Base-by-base conservation (phyloP, 2,888 invertebrate genomes). In the Xestia c-nigrum region DNA sequence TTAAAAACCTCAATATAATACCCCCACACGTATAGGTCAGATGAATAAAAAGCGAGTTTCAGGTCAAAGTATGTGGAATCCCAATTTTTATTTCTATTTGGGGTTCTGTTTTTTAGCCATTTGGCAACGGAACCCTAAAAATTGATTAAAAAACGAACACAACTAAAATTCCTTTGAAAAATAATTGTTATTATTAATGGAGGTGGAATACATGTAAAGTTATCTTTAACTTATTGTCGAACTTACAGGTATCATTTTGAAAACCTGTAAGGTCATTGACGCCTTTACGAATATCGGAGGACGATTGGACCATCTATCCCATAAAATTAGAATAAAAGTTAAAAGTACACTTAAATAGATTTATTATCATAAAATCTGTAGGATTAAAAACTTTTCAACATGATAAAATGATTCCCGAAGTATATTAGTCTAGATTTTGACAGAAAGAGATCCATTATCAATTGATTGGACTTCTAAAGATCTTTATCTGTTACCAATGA, bases 281-380 rank as follows among this genome's bases (percentile, higher is more conserved):
- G 1, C 19, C 6, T 65, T 12, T n/a, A 74, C 12, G 46, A n/a
- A 40, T 21, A 21, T 40, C 21, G 9, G 3, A 40, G 63, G 16
- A 71, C 69, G 61, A 38, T 21, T 21, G 14, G 10, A 76, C 80
- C 59, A 3, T 40, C 7, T 6, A 46, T 46, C 21, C 50, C 24
- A 80, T 71, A 55, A 65, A 83, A 74, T 69, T 38, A 64, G 5
- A 61, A 65, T 63, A 52, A 65, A 83, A 78, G 74, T 74, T 46
- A 76, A 83, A 85, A 85, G 68, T 75, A 71, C 63, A 75, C 19
- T 81, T 63, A 61, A 74, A 81, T 74, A 65, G 64, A 76, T 69
- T 76, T 78, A 64, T 40, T 70, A 77, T 69, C 86, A 59, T 80
- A 65, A 82, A 81, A 82, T 78, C 81, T 82, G 43, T 38, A 43